Evolutionary conservation across 2,888 invertebrate species (phyloP).

Genomic region (Heterodera filipjevi): DNA sequence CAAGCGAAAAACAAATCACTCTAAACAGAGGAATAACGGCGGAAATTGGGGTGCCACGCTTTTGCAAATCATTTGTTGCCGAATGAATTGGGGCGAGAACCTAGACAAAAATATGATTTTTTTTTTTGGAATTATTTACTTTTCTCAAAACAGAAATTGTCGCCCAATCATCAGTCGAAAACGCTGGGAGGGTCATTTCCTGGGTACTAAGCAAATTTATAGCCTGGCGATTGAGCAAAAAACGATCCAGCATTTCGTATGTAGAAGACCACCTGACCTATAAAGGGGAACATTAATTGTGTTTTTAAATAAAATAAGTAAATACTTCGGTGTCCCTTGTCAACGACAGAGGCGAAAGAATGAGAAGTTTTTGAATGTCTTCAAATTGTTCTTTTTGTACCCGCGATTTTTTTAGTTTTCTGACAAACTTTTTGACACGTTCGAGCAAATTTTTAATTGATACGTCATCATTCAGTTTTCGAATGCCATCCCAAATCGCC

Average conservation of each 20-base stretch:
- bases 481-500: constrained; percentile 17
- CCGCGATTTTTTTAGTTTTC: background rate
- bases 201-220: background rate
- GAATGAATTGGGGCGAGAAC: background rate
- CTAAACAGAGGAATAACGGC: background rate
- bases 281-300: background rate
- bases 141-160: background rate
- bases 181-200: background rate
- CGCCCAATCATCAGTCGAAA: constrained; percentile 4
- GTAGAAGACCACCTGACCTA: constrained; percentile 18
- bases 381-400: constrained; percentile 16
- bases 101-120: background rate
- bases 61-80: constrained; percentile 16
- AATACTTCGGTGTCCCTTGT: background rate
- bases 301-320: background rate
- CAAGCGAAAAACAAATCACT: constrained; percentile 14
- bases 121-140: background rate
- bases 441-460: background rate
- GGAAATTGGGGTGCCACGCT: background rate
- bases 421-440: constrained; percentile 16
- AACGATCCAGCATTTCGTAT: constrained; percentile 1
- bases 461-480: constrained; percentile 12
- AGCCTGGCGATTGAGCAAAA: constrained; percentile 10
- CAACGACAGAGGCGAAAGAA: background rate
- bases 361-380: background rate